Evolutionary conservation across 1,140 invertebrate species (phyloP), one percentile per base, ranked within the genome.

Genomic region (Venustaconcha ellipsiformis): DNA sequence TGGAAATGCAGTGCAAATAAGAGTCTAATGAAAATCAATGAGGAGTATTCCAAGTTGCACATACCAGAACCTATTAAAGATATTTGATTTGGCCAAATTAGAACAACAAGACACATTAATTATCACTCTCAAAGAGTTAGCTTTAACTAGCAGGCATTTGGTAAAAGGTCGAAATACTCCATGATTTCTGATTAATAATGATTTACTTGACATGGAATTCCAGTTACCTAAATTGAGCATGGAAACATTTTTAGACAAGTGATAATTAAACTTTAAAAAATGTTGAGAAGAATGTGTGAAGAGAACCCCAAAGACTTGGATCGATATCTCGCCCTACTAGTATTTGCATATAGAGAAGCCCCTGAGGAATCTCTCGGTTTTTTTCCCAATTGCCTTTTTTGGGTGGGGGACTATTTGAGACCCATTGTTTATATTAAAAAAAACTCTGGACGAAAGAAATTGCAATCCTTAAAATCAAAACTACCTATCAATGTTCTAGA

Each of bases 291-390:
- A 48, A 58, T 85, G 69, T 88, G 84, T 79, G 63, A 72, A 18
- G 75, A 82, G 55, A 71, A 76, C 62, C 74, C 72, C 15, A 82
- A 82, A 75, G 78, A 88, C 26, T 90, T 87, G 87, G 83, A 89
- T 72, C 57, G 67, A 17, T 82, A 80, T 67, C 57, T 89, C 14
- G 78, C 73, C 8, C 78, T 67, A 15, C 62, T 86, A 18, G 65
- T 82, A 23, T 84, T 87, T 78, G 84, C 85, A 15, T 87, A 84
- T 68, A 76, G 82, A 63, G 78, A 82, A 55, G 77, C 75, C 23
- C 72, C 78, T 14, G 73, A 78, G 57, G 78, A 76, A 14, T 70
- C 63, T 57, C n/a, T 69, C 18, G 77, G 80, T 23, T 87, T 85
- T 67, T 78, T 74, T 26, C 80, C 83, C 26, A 30, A 2, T 86